Evolutionary conservation across 37 sponge, comb jelly and placozoan genomes (phyloP).

Genomic region (Oopsacas minuta): DNA sequence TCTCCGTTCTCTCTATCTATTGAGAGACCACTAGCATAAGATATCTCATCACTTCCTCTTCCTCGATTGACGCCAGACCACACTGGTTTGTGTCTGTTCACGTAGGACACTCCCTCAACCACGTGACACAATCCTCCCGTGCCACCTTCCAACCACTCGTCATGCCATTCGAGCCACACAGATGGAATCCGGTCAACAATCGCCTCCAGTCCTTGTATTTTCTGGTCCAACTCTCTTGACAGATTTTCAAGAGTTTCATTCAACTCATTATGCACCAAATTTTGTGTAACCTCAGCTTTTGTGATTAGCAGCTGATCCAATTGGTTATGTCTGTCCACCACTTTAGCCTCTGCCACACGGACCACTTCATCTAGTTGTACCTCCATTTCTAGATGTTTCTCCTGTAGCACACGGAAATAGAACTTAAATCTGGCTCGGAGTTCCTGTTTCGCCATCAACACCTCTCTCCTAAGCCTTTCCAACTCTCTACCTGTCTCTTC

Average conservation of each 20-base stretch:
- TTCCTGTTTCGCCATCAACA: not conserved
- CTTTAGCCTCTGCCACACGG: not conserved
- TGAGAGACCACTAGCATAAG: not conserved
- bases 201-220: not conserved
- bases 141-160: not conserved
- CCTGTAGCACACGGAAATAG: not conserved
- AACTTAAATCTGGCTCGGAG: not conserved
- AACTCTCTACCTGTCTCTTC: not conserved
- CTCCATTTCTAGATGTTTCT: not conserved
- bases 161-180: not conserved
- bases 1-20: not conserved
- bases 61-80: not conserved
- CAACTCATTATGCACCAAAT: not conserved
- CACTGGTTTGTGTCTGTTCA: not conserved
- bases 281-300: not conserved
- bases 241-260: not conserved
- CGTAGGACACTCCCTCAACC: not conserved
- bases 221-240: not conserved
- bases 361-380: not conserved
- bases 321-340: not conserved
- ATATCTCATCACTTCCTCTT: not conserved
- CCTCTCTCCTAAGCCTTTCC: not conserved
- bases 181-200: not conserved
- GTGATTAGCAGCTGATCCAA: not conserved
- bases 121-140: not conserved